phyloP scores from a whole-genome alignment of 2,888 invertebrate genomes.

The Epirrhoe tristata region DNA sequence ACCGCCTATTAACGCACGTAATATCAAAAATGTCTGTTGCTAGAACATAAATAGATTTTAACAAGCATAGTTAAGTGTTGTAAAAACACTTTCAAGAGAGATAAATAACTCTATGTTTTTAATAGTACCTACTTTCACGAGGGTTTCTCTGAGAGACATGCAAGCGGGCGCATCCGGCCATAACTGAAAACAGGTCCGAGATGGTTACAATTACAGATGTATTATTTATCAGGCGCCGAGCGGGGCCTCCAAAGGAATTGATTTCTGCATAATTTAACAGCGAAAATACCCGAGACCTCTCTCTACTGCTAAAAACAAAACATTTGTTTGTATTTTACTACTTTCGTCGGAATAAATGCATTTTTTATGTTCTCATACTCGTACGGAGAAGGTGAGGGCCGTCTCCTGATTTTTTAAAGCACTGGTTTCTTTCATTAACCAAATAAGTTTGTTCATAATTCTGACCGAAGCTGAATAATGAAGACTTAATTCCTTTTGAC shows the following conservation, averaged over 20 bases:
- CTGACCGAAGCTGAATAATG: conserved; percentile 61
- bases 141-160: conserved; percentile 1
- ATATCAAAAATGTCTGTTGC: background rate
- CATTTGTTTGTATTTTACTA: conserved; percentile 81
- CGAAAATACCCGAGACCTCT: conserved; percentile 77
- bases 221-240: conserved; percentile 78
- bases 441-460: conserved; percentile 52
- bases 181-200: conserved; percentile 54
- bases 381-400: conserved; percentile 49
- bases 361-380: conserved; percentile 63
- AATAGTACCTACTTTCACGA: background rate
- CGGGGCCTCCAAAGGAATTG: conserved; percentile 77
- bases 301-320: conserved; percentile 79
- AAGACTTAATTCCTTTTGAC: conserved; percentile 78
- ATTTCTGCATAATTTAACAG: conserved; percentile 84
- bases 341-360: conserved; percentile 74
- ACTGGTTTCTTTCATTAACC: conserved; percentile 51
- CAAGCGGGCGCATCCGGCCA: conserved; percentile 35
- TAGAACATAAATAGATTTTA: background rate
- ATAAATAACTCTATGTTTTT: background rate
- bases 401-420: conserved; percentile 40
- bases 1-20: no score
- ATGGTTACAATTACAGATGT: conserved; percentile 80
- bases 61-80: background rate
- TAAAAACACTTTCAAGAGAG: background rate